Percentiles rank a stretch among this genome's conserved stretches.
These are phyloP conservation scores for Nemoura dubitans DNA, from an alignment of 2,888 invertebrate genomes.

Conservation along the genomic window DNA sequence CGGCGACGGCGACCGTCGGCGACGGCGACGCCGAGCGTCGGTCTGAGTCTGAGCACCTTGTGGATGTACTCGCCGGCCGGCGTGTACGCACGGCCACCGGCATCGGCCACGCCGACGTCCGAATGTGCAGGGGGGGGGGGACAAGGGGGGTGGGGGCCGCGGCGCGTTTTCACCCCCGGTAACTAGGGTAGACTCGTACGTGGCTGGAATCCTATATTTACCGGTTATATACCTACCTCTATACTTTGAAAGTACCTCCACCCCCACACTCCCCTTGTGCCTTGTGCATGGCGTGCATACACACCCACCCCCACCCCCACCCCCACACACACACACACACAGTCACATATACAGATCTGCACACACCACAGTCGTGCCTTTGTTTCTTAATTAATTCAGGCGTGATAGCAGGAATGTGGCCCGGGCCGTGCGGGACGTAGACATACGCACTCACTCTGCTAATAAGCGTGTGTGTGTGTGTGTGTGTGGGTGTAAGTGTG, in stretches of 20 bases:
- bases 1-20: background rate
- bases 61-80: conserved; percentile 20
- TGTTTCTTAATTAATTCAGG: conserved; percentile 39
- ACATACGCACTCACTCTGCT: background rate
- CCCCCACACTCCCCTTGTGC: too few species aligned
- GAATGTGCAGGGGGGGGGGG: background rate
- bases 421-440: background rate
- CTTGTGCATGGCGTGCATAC: background rate
- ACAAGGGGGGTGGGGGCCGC: background rate
- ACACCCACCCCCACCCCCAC: background rate
- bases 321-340: background rate
- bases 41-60: conserved; percentile 23
- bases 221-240: conserved; percentile 3
- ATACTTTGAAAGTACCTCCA: background rate
- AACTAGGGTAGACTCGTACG: conserved; percentile 20
- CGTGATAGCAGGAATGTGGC: conserved; percentile 28
- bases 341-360: background rate
- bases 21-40: background rate
- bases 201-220: background rate
- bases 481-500: too few species aligned
- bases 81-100: background rate
- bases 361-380: background rate
- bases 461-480: background rate
- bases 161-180: background rate
- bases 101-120: background rate